Evolutionary conservation across 2,113 vertebrate species (phyloP), one percentile per base, ranked within the genome.

Genomic region (Circaetus cinerascens): DNA sequence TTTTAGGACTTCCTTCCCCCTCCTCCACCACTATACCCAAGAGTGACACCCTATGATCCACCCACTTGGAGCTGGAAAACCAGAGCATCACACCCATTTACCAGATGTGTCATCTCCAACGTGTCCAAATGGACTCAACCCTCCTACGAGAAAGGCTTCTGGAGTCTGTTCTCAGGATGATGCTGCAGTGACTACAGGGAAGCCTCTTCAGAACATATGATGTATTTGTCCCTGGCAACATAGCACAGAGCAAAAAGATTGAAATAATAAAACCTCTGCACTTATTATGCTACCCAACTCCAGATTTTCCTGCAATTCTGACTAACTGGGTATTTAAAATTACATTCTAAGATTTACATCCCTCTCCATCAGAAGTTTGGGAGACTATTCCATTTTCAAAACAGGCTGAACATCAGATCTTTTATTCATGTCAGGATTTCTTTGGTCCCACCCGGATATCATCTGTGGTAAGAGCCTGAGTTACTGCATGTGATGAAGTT

Each of bases 31-130:
- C 62, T 69, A 48, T 57, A 86, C 40, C 48, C 85, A 60, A 78
- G 81, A 94, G 88, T 90, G 88, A 90, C 55, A 83, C 38, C 4
- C 67, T 93, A 4, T 76, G 83, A 84, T 92, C 83, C 91, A 95
- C 90, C 72, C 92, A 89, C 79, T 92, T 86, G 72, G 72, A 92
- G 41, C 46, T 95, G 64, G 72, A 89, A 92, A 74, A 92, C 27
- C 81, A 86, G 41, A 84, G 43, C n/a, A 71, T 90, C 92, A 91
- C 51, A 74, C 88, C 75, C 85, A 59, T 88, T 95, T 92, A 77
- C 50, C 91, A 93, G 71, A 92, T 93, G 94, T 91, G 79, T 95
- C 83, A 95, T 71, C 83, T 67, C 43, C 76, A 72, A 0, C 0
- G 0, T 40, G 62, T 92, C 90, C 86, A 96, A 88, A 56, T 36